Evolutionary conservation across 2,797 vertebrate genomes (phyloP).

Genomic region (Cuniculus paca): DNA sequence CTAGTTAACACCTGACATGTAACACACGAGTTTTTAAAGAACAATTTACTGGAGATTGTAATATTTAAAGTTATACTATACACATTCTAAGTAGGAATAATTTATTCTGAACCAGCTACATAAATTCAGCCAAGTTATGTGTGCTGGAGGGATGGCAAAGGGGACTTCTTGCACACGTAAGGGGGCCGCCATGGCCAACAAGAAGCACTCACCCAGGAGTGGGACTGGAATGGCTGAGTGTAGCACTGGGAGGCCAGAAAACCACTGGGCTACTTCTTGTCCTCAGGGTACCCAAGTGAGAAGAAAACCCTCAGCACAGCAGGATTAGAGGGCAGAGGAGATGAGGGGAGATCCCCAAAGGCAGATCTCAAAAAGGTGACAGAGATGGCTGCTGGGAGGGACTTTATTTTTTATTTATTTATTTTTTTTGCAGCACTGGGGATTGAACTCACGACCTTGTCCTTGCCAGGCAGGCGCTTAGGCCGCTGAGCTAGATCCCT

Average conservation of each 20-base stretch:
- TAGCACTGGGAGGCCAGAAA: neutral
- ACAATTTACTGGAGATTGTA: neutral
- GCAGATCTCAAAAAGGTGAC: neutral
- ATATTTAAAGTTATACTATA: neutral
- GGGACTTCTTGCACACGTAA: neutral
- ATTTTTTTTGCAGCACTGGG: too few relatives aligned
- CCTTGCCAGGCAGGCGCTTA: too few relatives aligned
- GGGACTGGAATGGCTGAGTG: neutral
- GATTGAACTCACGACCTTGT: too few relatives aligned
- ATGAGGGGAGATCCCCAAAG: neutral
- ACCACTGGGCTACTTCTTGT: neutral
- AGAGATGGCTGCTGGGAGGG: neutral
- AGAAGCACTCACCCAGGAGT: neutral
- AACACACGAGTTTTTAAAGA: neutral
- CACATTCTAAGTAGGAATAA: neutral
- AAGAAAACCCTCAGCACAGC: neutral
- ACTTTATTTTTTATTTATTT: too few relatives aligned
- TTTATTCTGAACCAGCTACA: neutral
- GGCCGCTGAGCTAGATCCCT: too few relatives aligned
- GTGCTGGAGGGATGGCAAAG: neutral
- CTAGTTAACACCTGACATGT: neutral
- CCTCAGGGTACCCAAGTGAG: neutral
- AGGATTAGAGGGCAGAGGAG: accelerated
- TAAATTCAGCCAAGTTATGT: neutral
- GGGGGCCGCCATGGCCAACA: too few relatives aligned